Evolutionary conservation across 2,113 vertebrate species (phyloP), one percentile per base, ranked within the genome.

Genomic region (Spea bombifrons): DNA sequence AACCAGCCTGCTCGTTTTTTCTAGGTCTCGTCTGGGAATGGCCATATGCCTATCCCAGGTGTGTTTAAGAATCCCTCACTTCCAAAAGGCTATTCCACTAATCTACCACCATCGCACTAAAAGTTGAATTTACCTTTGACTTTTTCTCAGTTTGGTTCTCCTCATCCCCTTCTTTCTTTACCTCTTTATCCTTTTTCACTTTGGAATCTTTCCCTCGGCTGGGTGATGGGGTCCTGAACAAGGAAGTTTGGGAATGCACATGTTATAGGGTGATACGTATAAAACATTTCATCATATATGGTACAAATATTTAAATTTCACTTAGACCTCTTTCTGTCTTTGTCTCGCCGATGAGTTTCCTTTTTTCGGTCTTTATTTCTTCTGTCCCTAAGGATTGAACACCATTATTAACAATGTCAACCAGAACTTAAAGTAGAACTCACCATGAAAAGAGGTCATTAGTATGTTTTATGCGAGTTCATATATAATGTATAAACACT

Each of bases 361-460:
- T 92, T 98, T 67, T 97, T 95, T 0, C 93, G 92, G 57, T 97
- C 96, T 84, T 96, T 97, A 85, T 92, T 90, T 75, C 96, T 93
- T 8, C 96, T 93, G 8, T 97, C 96, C 90, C 97, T 98, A 83
- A 15, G 10, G n/a, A 61, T 61, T 12, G 2, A 12, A 5, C 59
- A 61, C 10, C 59, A 61, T 61, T 5, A 5, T 8, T 15, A 8
- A 12, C 10, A 61, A 16, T 8, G 59, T 61, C 8, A 61, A 1
- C 2, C 59, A 61, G 15, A 5, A 15, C 12, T 61, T 52, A 52
- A 30, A 30, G 30, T 30, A 30, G 30, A 30, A 30, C 30, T 1
- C 30, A 30, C 30, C 2, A 30, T 30, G 30, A 30, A 30, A 30
- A 30, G 30, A 30, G 30, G 30, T 30, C 1, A 30, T 30, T 30